These are phyloP conservation scores for Sparus aurata DNA, from an alignment of 2,797 vertebrate genomes.

Conservation along the genomic window DNA sequence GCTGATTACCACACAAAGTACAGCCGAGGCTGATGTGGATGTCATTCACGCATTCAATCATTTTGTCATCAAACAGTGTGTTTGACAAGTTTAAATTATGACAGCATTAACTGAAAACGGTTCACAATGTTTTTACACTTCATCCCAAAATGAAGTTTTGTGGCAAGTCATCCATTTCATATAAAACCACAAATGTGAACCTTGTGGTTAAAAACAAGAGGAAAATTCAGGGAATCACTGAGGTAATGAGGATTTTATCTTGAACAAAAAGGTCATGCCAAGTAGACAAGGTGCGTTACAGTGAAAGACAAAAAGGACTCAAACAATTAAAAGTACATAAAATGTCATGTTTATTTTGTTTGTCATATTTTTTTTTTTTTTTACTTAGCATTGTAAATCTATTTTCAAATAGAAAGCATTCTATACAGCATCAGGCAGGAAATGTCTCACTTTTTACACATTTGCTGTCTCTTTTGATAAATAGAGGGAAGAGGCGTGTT, in stretches of 20 bases:
- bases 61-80: no score
- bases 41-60: no score
- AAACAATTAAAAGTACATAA: conserved; percentile 87
- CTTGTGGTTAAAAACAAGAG: background rate
- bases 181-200: background rate
- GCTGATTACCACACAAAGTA: no score
- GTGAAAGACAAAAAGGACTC: conserved; percentile 52
- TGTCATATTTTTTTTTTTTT: conserved; percentile 67
- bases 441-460: conserved; percentile 80
- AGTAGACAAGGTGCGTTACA: background rate
- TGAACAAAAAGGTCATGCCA: background rate
- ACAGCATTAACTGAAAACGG: background rate
- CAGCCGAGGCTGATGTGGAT: no score
- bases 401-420: conserved; percentile 89
- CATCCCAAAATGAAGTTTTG: background rate
- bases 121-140: background rate
- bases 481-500: conserved; percentile 82
- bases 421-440: conserved; percentile 89
- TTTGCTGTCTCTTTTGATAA: conserved; percentile 81
- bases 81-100: background rate
- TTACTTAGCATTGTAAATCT: conserved; percentile 83
- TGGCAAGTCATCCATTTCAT: background rate
- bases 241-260: background rate
- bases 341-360: conserved; percentile 87
- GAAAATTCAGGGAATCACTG: background rate